Base-by-base conservation (phyloP, 2,888 invertebrate genomes). In the Hydraecia micacea region DNA sequence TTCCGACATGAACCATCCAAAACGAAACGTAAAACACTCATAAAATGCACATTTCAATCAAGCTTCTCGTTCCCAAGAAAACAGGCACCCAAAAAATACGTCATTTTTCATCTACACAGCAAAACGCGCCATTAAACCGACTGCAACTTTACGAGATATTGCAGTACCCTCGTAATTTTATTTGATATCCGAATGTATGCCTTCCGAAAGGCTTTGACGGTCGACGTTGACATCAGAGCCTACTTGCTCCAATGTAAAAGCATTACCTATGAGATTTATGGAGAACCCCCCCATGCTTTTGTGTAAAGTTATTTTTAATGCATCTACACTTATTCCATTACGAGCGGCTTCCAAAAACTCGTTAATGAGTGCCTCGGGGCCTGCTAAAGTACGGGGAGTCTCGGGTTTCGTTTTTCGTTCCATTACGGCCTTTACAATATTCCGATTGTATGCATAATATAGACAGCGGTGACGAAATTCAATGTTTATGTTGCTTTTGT, bases 271-370 rank as follows among this genome's bases (percentile, higher is more conserved):
- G 75, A 81, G 85, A 85, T 83, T 86, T 87, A 86, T 80, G 79
- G 39, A 70, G 25, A 78, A 55, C 36, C 65, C 71, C 74, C 73
- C 49, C 78, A 18, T 77, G 76, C 67, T 63, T 86, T 80, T 88
- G 82, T 88, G 73, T 74, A 74, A 85, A 88, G 79, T 81, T 82
- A 85, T 80, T 88, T 87, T 88, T 85, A 88, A 87, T 83, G 77
- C 80, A 85, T 69, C 63, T 70, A 79, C 87, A 80, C 85, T 88
- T 86, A 83, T 79, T 87, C 88, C 84, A 88, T 88, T 88, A 87
- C 65, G 60, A 77, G 65, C 52, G 49, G 69, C 79, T 74, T 58
- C 80, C 39, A 80, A 87, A 85, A 87, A 87, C 80, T 87, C 78
- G 75, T 83, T 87, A 85, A 88, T 88, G 87, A 84, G 71, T 69